Evolutionary conservation across 2,888 invertebrate species (phyloP).

Genomic region (Tipula unca): DNA sequence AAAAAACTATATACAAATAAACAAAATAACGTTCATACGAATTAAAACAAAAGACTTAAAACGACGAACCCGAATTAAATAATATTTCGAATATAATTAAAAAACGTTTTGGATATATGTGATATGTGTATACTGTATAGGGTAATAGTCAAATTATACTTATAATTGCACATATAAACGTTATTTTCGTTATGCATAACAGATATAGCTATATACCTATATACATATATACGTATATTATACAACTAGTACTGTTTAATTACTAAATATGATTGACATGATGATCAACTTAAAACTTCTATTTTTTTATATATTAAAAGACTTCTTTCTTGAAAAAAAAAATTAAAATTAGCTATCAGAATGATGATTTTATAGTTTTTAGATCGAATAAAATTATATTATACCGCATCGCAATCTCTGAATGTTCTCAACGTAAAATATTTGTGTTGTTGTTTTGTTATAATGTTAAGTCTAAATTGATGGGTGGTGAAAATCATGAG

Average conservation of each 20-base stretch:
- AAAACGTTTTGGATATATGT: not conserved
- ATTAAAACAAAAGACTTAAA: not conserved
- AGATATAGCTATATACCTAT: no score
- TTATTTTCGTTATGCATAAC: no score
- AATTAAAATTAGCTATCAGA: no score
- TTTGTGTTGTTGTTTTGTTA: not conserved
- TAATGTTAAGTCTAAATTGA: not conserved
- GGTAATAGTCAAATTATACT: no score
- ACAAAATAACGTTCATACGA: no score
- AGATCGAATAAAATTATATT: not conserved
- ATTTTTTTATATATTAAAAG: not conserved
- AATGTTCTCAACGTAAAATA: not conserved
- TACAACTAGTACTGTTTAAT: not conserved
- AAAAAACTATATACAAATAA: no score
- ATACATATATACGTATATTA: not conserved
- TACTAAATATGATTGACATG: not conserved
- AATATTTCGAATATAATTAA: not conserved
- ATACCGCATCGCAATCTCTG: not conserved
- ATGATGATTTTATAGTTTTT: not conserved
- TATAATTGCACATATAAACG: not conserved
- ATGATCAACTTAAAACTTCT: not conserved
- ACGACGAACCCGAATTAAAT: not conserved
- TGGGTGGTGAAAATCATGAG: conserved; percentile 18
- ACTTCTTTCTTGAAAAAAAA: not conserved
- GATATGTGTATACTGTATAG: not conserved